Base-by-base conservation (phyloP, 1,140 invertebrate species). In the Psix sp. region DNA sequence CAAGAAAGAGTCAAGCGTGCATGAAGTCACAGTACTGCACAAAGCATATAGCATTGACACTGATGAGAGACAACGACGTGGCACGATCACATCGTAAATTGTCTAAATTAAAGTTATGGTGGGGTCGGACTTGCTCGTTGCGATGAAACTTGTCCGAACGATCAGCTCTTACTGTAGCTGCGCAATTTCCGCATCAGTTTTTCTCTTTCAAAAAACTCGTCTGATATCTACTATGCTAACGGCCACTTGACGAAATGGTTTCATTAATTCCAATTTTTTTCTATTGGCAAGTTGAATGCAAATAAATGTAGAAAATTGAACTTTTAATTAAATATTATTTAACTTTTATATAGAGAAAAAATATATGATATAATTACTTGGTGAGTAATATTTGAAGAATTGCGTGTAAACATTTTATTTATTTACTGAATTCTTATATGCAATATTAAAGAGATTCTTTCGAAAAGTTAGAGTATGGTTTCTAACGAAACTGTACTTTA, bases 41-140 rank as follows among this genome's bases (percentile, higher is more conserved):
- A 17, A 68, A 49, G 43, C 51, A 59, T 59, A 59, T 13, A 52
- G 51, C 45, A 39, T 52, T 46, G 45, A 54, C 43, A 76, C 65
- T 68, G 56, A 49, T 31, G 63, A 59, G 68, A 73, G 54, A 74
- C 59, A 54, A 54, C 20, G 65, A 63, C 65, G 72, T 68, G 46
- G 63, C 66, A 70, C 67, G 78, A 78, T 68, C 75, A 48, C 73
- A 62, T 77, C 78, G 77, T 81, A 83, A 84, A 84, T 84, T 84
- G 82, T 75, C 80, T 83, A 77, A 84, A 84, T 84, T 84, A 82
- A 81, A 77, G 56, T 74, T 62, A 65, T 77, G 72, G 72, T 81
- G 72, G 82, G 82, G 82, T 83, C 79, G 75, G 67, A 63, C 63
- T 68, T 63, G 60, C 71, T 57, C 56, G 74, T 71, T 60, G 78